Conservation (phyloP, 30 jellyfish, hydroid and myxozoan species). For the Cassiopea andromeda region DNA sequence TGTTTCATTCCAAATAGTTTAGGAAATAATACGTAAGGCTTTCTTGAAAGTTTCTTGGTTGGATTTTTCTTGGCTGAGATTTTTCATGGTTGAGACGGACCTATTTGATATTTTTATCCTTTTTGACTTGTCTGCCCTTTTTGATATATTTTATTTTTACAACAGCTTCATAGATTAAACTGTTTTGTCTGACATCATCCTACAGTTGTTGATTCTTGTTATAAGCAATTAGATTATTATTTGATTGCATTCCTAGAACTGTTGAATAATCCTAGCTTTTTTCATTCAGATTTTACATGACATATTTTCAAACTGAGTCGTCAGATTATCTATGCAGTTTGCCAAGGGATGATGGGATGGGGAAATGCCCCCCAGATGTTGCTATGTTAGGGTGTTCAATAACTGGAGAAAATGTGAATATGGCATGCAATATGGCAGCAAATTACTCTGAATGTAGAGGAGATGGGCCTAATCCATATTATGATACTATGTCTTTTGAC, state of each 20-base stretch:
- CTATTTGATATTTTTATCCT: too few species aligned
- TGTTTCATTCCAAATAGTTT: slow-evolving; percentile 55
- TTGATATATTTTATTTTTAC: too few species aligned
- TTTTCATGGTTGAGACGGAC: too few species aligned
- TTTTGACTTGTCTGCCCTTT: too few species aligned
- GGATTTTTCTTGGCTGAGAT: not conserved
- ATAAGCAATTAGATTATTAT: too few species aligned
- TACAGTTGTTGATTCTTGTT: too few species aligned
- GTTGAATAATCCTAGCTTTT: too few species aligned
- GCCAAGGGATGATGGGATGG: slow-evolving; percentile 63
- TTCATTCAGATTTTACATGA: not conserved
- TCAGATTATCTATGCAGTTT: slow-evolving; percentile 67
- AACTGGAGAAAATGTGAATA: slow-evolving; percentile 5
- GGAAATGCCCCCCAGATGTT: slow-evolving; percentile 40
- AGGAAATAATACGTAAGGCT: slow-evolving; percentile 23
- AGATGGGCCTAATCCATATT: slow-evolving; percentile 89
- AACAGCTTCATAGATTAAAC: too few species aligned
- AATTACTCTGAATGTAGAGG: slow-evolving; percentile 58
- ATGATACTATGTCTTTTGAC: slow-evolving; percentile 89
- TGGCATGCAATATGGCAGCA: slow-evolving; percentile 48
- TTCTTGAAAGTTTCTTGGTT: not conserved
- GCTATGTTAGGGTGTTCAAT: slow-evolving; percentile 16
- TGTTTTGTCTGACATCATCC: too few species aligned
- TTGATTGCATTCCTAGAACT: not conserved
- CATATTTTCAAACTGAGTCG: slow-evolving; percentile 51